Evolutionary conservation across 2,888 invertebrate genomes (phyloP).

Genomic region (Hecatera dysodea): DNA sequence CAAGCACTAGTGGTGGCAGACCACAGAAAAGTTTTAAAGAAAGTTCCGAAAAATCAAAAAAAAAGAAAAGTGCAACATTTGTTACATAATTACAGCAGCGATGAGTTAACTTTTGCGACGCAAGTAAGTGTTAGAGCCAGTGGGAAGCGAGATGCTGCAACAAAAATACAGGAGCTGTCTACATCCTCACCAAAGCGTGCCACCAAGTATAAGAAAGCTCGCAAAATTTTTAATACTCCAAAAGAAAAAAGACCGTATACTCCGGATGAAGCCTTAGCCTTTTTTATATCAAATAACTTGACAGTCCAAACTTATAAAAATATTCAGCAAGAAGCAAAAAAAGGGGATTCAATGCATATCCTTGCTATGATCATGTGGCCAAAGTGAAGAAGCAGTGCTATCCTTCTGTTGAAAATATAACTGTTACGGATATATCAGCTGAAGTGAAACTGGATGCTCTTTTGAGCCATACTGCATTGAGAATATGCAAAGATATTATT

Average conservation of each 20-base stretch:
- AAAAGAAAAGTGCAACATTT: constrained; percentile 16
- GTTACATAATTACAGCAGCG: constrained; percentile 26
- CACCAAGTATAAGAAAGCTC: constrained; percentile 33
- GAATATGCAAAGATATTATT: constrained; percentile 10
- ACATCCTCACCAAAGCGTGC: constrained; percentile 30
- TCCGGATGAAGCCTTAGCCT: constrained; percentile 1
- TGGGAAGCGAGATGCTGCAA: constrained; percentile 39
- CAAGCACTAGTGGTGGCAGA: constrained; percentile 2
- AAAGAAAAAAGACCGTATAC: constrained; percentile 9
- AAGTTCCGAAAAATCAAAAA: background rate
- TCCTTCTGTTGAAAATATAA: too few relatives aligned
- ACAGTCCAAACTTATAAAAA: constrained; percentile 1
- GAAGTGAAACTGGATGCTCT: background rate
- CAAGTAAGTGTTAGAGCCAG: constrained; percentile 39
- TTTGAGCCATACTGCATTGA: background rate
- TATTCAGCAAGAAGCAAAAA: too few relatives aligned
- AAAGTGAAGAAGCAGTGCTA: too few relatives aligned
- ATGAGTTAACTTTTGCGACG: constrained; percentile 33
- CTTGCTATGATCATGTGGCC: too few relatives aligned
- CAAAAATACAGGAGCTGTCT: constrained; percentile 30
- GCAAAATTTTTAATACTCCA: constrained; percentile 17
- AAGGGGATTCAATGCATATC: too few relatives aligned
- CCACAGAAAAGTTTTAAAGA: constrained; percentile 12
- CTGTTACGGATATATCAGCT: background rate
- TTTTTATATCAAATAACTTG: constrained; percentile 6